phyloP scores from a whole-genome alignment of 2,797 vertebrate species.

The Rhabdophis nuchalis region DNA sequence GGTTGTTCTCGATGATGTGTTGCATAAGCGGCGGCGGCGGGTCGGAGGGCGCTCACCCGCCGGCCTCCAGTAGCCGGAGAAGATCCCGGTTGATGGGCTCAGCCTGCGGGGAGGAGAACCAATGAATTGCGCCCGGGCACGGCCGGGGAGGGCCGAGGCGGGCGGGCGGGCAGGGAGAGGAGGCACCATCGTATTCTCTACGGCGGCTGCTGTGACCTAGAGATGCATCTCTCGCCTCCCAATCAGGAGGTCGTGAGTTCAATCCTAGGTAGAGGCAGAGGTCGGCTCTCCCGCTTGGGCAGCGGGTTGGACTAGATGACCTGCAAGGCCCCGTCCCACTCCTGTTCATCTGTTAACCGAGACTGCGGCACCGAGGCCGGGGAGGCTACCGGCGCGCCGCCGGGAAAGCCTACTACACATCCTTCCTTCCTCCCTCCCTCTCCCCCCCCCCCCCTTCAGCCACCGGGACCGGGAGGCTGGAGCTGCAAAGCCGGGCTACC shows the following conservation, averaged over 20 bases:
- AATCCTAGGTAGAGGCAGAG: too few species aligned
- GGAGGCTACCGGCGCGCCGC: not conserved
- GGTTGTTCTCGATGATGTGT: slow-evolving; percentile 95
- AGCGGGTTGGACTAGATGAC: too few species aligned
- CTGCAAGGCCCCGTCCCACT: too few species aligned
- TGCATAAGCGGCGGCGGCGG: slow-evolving; percentile 82
- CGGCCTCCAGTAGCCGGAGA: slow-evolving; percentile 33
- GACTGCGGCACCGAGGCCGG: not conserved
- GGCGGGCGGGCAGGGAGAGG: not conserved
- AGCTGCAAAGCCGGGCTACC: not conserved
- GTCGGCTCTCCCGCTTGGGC: too few species aligned
- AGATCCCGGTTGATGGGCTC: slow-evolving; percentile 21
- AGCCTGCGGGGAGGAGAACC: slow-evolving; percentile 42
- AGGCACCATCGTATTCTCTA: slow-evolving; percentile 5
- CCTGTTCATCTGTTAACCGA: too few species aligned
- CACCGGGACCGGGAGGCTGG: not conserved
- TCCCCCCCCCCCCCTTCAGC: not conserved
- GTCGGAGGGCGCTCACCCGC: slow-evolving; percentile 56
- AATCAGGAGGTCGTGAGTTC: too few species aligned
- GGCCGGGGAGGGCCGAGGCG: not conserved
- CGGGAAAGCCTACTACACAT: too few species aligned
- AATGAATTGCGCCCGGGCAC: too few species aligned
- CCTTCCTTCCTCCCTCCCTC: not conserved
- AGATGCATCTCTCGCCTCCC: too few species aligned
- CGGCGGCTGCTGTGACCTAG: too few species aligned